Percentiles rank a stretch among this genome's conserved stretches.
phyloP scores from a whole-genome alignment of 2,888 invertebrate genomes.

The Scotopteryx bipunctaria region DNA sequence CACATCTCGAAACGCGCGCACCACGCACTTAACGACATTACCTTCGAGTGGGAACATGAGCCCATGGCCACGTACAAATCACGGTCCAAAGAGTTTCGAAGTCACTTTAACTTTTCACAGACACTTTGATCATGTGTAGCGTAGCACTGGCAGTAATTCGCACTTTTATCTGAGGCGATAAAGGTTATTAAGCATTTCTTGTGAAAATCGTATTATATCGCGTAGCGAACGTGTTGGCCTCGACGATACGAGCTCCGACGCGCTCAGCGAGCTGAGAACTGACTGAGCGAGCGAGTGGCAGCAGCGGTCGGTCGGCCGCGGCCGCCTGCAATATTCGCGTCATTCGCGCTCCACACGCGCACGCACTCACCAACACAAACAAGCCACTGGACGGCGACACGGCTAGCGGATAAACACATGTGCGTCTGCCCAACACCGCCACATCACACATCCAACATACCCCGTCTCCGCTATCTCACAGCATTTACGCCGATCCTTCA shows the following conservation, averaged over 20 bases:
- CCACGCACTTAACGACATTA: conserved; percentile 67
- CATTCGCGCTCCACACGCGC: conserved; percentile 71
- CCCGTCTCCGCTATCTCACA: conserved; percentile 4
- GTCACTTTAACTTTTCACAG: conserved; percentile 59
- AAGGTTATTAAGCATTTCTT: conserved; percentile 62
- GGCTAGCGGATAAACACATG: conserved; percentile 61
- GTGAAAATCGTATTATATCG: conserved; percentile 48
- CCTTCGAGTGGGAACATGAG: conserved; percentile 72
- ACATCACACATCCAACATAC: conserved; percentile 40
- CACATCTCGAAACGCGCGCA: conserved; percentile 59
- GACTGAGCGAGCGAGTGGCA: conserved; percentile 55
- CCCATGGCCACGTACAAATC: conserved; percentile 76
- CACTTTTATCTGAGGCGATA: conserved; percentile 74
- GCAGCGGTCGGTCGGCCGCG: conserved; percentile 53
- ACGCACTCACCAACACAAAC: conserved; percentile 77
- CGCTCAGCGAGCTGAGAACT: conserved; percentile 68
- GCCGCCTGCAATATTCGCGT: conserved; percentile 77
- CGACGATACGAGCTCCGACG: conserved; percentile 70
- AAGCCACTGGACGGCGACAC: conserved; percentile 50
- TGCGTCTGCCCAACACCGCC: conserved; percentile 45
- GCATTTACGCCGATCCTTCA: conserved; percentile 4
- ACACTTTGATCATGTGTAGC: conserved; percentile 48
- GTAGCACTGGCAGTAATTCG: conserved; percentile 63
- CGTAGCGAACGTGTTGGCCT: conserved; percentile 60
- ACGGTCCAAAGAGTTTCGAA: conserved; percentile 63